Base-by-base conservation (phyloP, 1,140 invertebrate species). In the Leptinotarsa undecemlineata region DNA sequence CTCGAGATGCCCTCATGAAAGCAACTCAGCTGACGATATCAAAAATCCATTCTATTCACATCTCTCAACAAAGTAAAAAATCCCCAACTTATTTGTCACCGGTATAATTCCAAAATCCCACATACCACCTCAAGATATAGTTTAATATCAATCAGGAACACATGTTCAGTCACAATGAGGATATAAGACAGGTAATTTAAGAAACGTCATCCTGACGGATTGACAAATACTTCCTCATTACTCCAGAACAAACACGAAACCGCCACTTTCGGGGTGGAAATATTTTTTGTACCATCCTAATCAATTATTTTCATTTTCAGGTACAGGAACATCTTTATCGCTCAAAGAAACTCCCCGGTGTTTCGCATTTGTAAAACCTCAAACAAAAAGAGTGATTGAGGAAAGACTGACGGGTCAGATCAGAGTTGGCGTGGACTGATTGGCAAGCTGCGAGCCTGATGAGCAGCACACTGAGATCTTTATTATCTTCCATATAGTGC, bases 361-460 rank as follows among this genome's bases (percentile, higher is more conserved):
- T 20, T 48, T 63, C 71, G 21, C 71, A 72, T 72, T 72, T 72
- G 71, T 72, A 72, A 33, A 33, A 57, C 23, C 64, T 61, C 33
- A n/a, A 73, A 73, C 72, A 73, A 73, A 73, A 57, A 68, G 70
- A 62, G 60, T 62, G 70, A 71, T 71, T 33, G 70, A 73, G 5
- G 62, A 68, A 73, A 51, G 72, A 73, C 72, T 73, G 72, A 73
- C 72, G 62, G 63, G 63, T 67, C 72, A 73, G 72, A 73, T 73
- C 72, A 71, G 66, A 68, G 63, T 77, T 79, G 80, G 78, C 79
- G 73, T 78, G 70, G 77, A 80, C 79, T 78, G 80, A 81, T 81
- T 81, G 79, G 80, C 80, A 81, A 81, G 80, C 80, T 81, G 80
- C 71, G 80, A 79, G 78, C 74, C 74, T 77, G 80, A 80, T 80